Base-by-base conservation (phyloP, 2,888 invertebrate species). In the Lypha dubia region DNA sequence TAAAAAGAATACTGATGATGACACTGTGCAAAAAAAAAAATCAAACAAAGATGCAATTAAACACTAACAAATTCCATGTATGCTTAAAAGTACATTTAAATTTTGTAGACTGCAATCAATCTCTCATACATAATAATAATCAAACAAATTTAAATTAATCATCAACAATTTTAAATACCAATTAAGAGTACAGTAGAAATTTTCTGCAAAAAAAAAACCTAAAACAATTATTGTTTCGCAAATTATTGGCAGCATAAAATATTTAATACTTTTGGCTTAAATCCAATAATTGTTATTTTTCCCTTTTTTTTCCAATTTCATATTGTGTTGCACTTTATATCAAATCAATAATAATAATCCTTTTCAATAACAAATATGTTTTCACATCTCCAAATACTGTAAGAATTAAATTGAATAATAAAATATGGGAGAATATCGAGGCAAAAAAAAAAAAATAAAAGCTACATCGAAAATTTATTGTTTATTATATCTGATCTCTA, bases 401-500 rank as follows among this genome's bases (percentile, higher is more conserved):
- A 62, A 38, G 2, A 53, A 20, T 1, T 13, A 24, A 56, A 56
- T 35, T 53, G n/a, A 70, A 28, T 56, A 20, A 56, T 13, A 49
- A n/a, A n/a, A 49, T 7, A 35, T 3, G 8, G n/a, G n/a, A n/a
- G n/a, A n/a, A 56, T 41, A 17, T 24, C 3, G 15, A 44, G 22
- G 24, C n/a, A 24, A 56, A 28, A 22, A n/a, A 41, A 68, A 41
- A n/a, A n/a, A 17, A 28, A 22, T 11, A 41, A 68, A 41, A n/a
- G 15, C 6, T 20, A 20, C 4, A 17, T 22, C 24, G 24, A 17
- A 22, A 53, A 32, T 68, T 53, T 41, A 53, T 68, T 41, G 38
- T 56, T 41, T 17, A 68, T 24, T 24, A 68, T 68, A 41, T 53
- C 5, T 68, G 68, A 68, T 56, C 68, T 53, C 41, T 68, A 24